Evolutionary conservation across 2,113 vertebrate species (phyloP).

Genomic region (Antidorcas marsupialis): DNA sequence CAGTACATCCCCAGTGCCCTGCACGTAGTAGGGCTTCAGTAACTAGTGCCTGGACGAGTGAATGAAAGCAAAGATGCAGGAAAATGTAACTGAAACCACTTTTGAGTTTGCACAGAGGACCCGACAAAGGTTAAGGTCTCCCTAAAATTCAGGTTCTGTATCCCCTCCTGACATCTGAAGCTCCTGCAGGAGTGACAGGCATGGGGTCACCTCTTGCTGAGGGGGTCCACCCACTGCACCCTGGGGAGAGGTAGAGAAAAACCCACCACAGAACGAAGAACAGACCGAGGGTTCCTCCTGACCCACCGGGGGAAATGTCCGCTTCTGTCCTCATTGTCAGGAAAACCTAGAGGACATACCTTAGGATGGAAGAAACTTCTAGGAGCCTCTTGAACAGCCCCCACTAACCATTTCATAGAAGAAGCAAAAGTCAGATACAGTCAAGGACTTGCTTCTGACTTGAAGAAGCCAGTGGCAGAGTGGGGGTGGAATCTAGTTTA

Average conservation of each 20-base stretch:
- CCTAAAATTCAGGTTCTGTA: neutral
- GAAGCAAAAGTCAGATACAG: neutral
- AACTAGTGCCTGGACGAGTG: neutral
- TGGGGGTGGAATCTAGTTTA: neutral
- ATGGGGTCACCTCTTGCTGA: neutral
- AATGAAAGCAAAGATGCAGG: neutral
- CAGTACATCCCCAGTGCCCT: neutral
- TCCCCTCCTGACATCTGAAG: neutral
- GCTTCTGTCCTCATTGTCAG: neutral
- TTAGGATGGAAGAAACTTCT: neutral
- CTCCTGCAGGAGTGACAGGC: neutral
- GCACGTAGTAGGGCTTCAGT: neutral
- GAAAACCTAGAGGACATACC: neutral
- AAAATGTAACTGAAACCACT: neutral
- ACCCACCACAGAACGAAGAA: neutral
- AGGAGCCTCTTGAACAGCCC: neutral
- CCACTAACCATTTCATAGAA: neutral
- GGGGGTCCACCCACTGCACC: neutral
- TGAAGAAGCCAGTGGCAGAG: neutral
- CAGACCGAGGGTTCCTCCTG: neutral
- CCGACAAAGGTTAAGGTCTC: neutral
- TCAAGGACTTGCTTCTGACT: neutral
- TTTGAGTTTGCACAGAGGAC: neutral
- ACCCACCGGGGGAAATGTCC: rapidly evolving
- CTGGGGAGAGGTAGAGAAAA: neutral